Conservation (phyloP, 2,888 invertebrate species). For the Tetheella fluctuosa region DNA sequence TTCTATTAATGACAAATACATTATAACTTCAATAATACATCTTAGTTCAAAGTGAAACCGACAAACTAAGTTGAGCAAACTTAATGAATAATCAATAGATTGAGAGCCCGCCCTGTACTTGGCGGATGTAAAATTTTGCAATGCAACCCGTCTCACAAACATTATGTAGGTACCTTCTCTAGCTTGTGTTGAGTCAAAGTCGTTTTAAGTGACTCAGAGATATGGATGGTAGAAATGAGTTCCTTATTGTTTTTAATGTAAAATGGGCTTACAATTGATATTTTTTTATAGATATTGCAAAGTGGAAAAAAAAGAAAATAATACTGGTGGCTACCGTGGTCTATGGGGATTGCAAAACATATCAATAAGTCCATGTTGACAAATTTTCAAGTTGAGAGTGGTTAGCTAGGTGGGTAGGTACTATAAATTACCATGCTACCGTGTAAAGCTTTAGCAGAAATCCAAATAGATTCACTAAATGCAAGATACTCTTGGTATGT, state of each 20-base stretch:
- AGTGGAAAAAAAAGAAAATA: no score
- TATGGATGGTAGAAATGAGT: constrained; percentile 9
- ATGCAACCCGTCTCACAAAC: constrained; percentile 37
- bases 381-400: no score
- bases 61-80: constrained; percentile 51
- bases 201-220: constrained; percentile 30
- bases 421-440: no score
- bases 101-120: constrained; percentile 38
- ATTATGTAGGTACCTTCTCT: constrained; percentile 24
- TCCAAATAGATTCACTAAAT: background rate
- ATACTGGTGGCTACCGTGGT: no score
- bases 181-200: constrained; percentile 53
- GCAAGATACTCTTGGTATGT: background rate
- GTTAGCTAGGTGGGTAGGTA: no score
- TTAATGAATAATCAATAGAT: constrained; percentile 69
- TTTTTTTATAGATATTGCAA: background rate
- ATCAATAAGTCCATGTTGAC: no score
- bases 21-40: constrained; percentile 27
- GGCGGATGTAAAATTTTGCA: constrained; percentile 55
- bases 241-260: background rate
- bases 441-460: no score
- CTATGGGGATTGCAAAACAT: no score
- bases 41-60: constrained; percentile 36
- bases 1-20: constrained; percentile 13
- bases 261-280: no score